Evolutionary conservation across 2,888 invertebrate genomes (phyloP).

Genomic region (Junonia oenone): DNA sequence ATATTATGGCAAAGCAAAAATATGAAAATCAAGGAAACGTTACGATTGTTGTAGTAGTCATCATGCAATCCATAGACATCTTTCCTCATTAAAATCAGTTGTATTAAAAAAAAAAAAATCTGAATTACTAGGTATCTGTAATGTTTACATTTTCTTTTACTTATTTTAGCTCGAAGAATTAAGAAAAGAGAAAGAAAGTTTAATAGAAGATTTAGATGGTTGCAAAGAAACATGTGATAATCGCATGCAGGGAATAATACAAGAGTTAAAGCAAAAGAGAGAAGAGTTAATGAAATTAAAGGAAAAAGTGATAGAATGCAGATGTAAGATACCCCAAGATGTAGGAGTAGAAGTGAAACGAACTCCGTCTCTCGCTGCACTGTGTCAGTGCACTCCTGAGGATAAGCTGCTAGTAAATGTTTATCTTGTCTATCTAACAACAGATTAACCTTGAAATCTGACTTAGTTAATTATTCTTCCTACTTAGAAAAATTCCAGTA

Average conservation of each 20-base stretch:
- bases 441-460: neutral
- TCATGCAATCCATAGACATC: neutral
- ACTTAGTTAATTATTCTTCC: neutral
- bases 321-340: conserved; percentile 58
- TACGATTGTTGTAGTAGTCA: too few species aligned
- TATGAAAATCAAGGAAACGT: too few species aligned
- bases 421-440: neutral
- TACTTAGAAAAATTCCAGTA: neutral
- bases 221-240: conserved; percentile 52
- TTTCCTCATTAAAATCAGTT: neutral
- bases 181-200: conserved; percentile 44
- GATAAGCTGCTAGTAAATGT: conserved; percentile 45
- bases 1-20: too few species aligned
- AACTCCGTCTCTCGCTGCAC: conserved; percentile 59
- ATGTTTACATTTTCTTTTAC: too few species aligned
- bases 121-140: too few species aligned
- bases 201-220: conserved; percentile 53
- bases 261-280: conserved; percentile 47
- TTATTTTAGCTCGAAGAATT: conserved; percentile 46
- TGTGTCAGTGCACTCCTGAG: conserved; percentile 56
- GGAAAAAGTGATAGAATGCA: conserved; percentile 51
- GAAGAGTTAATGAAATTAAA: conserved; percentile 41
- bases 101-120: too few species aligned
- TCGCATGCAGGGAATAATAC: conserved; percentile 42
- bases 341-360: conserved; percentile 53